phyloP scores from a whole-genome alignment of 2,888 invertebrate genomes.

The Drosophila borborema region DNA sequence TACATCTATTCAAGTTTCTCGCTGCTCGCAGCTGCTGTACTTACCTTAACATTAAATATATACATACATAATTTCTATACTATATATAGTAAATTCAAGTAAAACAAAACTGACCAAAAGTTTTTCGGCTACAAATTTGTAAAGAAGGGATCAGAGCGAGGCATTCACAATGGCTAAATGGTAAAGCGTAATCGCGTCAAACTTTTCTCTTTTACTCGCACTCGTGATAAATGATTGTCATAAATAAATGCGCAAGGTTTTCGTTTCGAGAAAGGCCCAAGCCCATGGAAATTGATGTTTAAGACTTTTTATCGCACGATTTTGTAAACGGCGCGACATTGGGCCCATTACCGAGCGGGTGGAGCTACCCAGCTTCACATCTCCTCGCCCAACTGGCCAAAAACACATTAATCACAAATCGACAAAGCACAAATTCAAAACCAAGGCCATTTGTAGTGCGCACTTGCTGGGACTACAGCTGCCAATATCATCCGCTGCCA shows the following conservation, averaged over 20 bases:
- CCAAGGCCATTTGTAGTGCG: slow-evolving; percentile 65
- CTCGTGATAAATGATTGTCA: slow-evolving; percentile 83
- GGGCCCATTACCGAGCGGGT: slow-evolving; percentile 33
- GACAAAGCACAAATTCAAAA: slow-evolving; percentile 62
- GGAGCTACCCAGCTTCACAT: background rate
- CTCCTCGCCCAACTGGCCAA: slow-evolving; percentile 9
- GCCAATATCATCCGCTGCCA: slow-evolving; percentile 5
- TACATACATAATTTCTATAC: too few relatives aligned
- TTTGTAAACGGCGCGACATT: slow-evolving; percentile 64
- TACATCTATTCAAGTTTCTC: background rate
- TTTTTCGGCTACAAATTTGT: background rate
- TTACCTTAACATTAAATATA: background rate
- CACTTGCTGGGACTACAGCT: slow-evolving; percentile 25
- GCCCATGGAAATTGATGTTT: slow-evolving; percentile 80
- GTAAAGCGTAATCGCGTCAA: slow-evolving; percentile 77
- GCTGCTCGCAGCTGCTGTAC: background rate
- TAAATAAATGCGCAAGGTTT: slow-evolving; percentile 75
- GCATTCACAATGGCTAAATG: slow-evolving; percentile 62
- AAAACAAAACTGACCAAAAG: background rate
- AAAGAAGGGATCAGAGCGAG: background rate
- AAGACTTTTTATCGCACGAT: slow-evolving; percentile 80
- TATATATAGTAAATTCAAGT: background rate
- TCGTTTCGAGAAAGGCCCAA: slow-evolving; percentile 45
- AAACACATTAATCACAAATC: slow-evolving; percentile 77
- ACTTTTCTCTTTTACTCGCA: slow-evolving; percentile 70